phyloP scores from a whole-genome alignment of 2,888 invertebrate genomes.

The Brachypalpus laphriformis region DNA sequence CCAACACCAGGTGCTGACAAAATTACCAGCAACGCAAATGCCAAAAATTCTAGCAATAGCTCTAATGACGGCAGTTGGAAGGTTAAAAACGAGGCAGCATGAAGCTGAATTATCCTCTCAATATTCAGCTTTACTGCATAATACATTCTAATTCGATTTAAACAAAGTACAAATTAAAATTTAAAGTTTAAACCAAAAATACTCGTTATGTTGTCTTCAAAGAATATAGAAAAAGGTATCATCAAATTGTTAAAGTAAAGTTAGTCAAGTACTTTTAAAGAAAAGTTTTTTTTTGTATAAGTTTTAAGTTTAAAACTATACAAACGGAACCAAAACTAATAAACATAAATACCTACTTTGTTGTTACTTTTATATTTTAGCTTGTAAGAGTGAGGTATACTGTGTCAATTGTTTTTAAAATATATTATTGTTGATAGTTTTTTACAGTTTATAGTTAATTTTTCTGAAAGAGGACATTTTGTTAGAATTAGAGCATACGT shows the following conservation, averaged over 20 bases:
- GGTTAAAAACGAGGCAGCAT: constrained; percentile 72
- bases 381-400: constrained; percentile 18
- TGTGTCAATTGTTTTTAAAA: constrained; percentile 30
- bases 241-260: not conserved
- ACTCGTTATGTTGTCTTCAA: constrained; percentile 57
- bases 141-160: constrained; percentile 60
- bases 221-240: constrained; percentile 2
- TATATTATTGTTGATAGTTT: constrained; percentile 28
- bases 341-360: constrained; percentile 55
- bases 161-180: constrained; percentile 70
- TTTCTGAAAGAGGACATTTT: constrained; percentile 31
- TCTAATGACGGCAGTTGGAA: constrained; percentile 72
- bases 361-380: constrained; percentile 49
- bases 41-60: constrained; percentile 34
- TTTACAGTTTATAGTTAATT: constrained; percentile 18
- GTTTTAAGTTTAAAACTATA: constrained; percentile 31
- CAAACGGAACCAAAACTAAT: constrained; percentile 66
- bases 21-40: constrained; percentile 68
- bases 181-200: constrained; percentile 57
- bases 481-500: constrained; percentile 5
- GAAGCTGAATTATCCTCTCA: not conserved
- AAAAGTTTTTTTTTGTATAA: not conserved
- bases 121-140: constrained; percentile 10
- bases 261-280: constrained; percentile 13
- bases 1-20: constrained; percentile 73